Base-by-base conservation (phyloP, 2,888 invertebrate genomes). In the Eupithecia tripunctaria region DNA sequence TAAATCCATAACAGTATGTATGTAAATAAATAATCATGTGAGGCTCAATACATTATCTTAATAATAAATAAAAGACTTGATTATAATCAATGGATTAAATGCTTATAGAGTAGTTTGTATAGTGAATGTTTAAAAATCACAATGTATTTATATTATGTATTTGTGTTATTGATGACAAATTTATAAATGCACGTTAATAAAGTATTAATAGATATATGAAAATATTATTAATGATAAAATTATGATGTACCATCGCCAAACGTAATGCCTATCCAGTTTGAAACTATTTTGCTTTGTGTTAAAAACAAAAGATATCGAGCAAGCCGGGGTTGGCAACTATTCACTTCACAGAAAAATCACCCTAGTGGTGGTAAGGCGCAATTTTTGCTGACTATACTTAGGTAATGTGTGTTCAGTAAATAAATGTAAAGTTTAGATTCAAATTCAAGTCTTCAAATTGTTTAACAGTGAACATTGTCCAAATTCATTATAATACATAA, bases 11-110 rank as follows among this genome's bases (percentile, higher is more conserved):
- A 85, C 86, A 82, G 85, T 82, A 81, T 91, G 91, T 93, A 92
- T 91, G 91, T 93, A 92, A 79, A 93, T 93, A 93, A 86, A 89
- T 90, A 89, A 89, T 86, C 86, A 84, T 83, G 90, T 88, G 72
- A 93, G 89, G 93, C 94, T 94, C 93, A 94, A 92, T 92, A 90
- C 76, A 77, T 78, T 91, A 88, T 89, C 83, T 88, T 90, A 89
- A 88, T 88, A 80, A 89, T 87, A 87, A 87, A 86, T 88, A 88
- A 90, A 93, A 94, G 93, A 94, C 94, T 94, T 93, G 89, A 91
- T 86, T 81, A 82, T 88, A 88, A 88, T 89, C 85, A 89, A 86
- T 90, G 85, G 83, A 86, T 89, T 82, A 83, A 86, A 86, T 84
- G 92, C 92, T 92, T 92, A 84, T 93, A 93, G 91, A 84, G 82